phyloP scores from a whole-genome alignment of 1,140 invertebrate genomes.

The Onthophagus taurus region DNA sequence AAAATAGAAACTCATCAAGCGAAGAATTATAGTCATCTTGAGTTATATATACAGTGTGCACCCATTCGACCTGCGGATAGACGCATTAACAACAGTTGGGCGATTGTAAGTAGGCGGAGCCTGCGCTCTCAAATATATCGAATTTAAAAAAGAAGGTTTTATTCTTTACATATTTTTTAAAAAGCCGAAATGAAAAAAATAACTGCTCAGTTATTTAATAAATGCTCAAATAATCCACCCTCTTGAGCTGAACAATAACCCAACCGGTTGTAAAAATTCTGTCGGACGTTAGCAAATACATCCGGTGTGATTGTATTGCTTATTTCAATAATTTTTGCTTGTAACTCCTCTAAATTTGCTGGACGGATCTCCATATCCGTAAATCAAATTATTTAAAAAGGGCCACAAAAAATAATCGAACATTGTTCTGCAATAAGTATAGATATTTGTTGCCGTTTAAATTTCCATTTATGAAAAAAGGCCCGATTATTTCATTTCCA shows the following conservation, averaged over 20 bases:
- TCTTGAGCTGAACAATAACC: not conserved
- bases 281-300: not conserved
- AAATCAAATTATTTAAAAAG: not conserved
- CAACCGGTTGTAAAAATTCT: constrained; percentile 4
- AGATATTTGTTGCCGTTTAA: constrained; percentile 11
- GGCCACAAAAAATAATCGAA: constrained; percentile 1
- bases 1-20: no score
- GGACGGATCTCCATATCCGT: not conserved
- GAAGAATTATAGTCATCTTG: no score
- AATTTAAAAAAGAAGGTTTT: no score
- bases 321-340: constrained; percentile 1
- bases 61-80: no score
- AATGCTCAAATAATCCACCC: no score
- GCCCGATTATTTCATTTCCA: constrained; percentile 10
- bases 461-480: constrained; percentile 10
- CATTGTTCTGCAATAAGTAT: constrained; percentile 6
- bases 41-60: no score
- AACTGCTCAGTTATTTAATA: no score
- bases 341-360: not conserved
- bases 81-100: no score
- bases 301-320: not conserved
- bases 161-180: no score
- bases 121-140: no score
- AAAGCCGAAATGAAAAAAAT: no score
- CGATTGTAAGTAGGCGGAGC: no score